phyloP scores from a whole-genome alignment of 2,888 invertebrate species.

The Chalcosyrphus nemorum region DNA sequence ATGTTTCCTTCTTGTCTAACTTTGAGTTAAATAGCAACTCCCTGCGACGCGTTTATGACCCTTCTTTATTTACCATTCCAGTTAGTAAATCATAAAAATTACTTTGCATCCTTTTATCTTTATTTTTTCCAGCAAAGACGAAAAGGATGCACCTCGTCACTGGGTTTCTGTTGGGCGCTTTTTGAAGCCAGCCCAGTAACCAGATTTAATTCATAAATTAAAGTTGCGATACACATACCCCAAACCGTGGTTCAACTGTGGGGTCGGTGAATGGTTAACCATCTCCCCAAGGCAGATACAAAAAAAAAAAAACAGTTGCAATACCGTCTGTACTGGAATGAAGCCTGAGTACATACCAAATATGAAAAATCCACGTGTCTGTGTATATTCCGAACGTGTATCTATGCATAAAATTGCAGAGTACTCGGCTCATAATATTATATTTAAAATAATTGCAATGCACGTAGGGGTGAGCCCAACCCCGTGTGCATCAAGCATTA shows the following conservation, averaged over 20 bases:
- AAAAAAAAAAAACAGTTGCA: background rate
- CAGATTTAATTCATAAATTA: constrained; percentile 72
- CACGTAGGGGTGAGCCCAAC: background rate
- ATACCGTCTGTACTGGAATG: background rate
- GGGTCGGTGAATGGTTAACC: background rate
- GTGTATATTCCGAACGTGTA: constrained; percentile 1
- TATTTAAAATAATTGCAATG: constrained; percentile 64
- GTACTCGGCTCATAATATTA: constrained; percentile 52
- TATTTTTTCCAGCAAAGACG: constrained; percentile 4
- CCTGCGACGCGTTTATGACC: background rate
- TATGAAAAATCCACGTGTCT: background rate
- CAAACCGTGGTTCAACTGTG: constrained; percentile 4
- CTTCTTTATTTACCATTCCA: constrained; percentile 34
- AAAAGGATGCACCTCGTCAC: constrained; percentile 9
- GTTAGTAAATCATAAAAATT: constrained; percentile 66
- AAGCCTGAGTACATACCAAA: constrained; percentile 14
- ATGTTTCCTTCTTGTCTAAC: too few relatives aligned
- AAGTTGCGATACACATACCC: constrained; percentile 61
- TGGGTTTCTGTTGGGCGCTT: constrained; percentile 30
- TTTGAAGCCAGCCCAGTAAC: constrained; percentile 39
- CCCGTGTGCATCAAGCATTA: constrained; percentile 1
- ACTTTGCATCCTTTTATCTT: constrained; percentile 63
- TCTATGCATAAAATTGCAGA: constrained; percentile 46
- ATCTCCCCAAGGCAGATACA: constrained; percentile 18
- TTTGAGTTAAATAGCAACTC: background rate